Conservation (phyloP, 2,888 invertebrate genomes). For the Strigamia crassipes region DNA sequence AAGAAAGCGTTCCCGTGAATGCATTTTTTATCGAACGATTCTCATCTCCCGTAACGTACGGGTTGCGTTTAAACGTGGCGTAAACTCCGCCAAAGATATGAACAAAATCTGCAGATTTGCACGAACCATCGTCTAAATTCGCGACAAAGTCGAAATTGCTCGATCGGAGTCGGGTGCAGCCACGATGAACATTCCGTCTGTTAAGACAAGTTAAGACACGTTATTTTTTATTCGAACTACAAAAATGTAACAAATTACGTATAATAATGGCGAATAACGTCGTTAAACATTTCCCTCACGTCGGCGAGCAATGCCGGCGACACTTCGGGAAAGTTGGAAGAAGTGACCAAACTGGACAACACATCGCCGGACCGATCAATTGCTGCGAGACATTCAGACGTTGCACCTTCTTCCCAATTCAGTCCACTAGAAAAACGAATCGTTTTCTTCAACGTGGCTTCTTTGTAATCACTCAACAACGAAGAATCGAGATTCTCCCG, state of each 20-base stretch:
- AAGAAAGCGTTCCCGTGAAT: neutral
- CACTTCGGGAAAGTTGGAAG: too few relatives aligned
- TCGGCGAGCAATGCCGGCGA: too few relatives aligned
- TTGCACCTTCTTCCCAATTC: too few relatives aligned
- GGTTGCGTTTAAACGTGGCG: neutral
- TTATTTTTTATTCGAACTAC: neutral
- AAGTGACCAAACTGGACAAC: too few relatives aligned
- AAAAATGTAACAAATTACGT: neutral
- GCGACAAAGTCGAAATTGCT: neutral
- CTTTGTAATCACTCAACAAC: too few relatives aligned
- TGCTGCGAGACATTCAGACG: too few relatives aligned
- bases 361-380: too few relatives aligned
- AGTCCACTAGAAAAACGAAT: too few relatives aligned
- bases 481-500: too few relatives aligned
- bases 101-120: neutral
- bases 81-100: neutral
- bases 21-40: neutral
- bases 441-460: too few relatives aligned
- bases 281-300: too few relatives aligned
- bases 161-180: neutral
- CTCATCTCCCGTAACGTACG: neutral
- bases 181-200: neutral
- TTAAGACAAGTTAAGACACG: neutral
- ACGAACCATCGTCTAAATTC: too few relatives aligned
- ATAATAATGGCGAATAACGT: neutral